A percentile compares a stretch with the other conserved stretches of the same genome.
phyloP scores from a whole-genome alignment of 2,113 vertebrate genomes.

The Phainopepla nitens region DNA sequence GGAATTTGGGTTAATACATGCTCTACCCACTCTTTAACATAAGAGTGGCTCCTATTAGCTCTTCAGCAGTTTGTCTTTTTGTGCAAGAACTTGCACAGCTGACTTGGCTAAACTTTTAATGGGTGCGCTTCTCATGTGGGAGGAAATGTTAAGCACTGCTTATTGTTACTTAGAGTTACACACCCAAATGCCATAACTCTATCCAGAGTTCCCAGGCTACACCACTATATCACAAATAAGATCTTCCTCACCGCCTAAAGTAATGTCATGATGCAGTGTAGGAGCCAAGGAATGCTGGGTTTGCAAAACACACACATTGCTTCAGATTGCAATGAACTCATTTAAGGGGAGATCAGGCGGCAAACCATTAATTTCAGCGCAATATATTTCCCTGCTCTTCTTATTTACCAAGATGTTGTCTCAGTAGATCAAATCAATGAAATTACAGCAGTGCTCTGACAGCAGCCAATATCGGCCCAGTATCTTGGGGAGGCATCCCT shows the following conservation, averaged over 20 bases:
- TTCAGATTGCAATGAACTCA: background rate
- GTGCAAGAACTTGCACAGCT: conserved; percentile 34
- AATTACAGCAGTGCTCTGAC: background rate
- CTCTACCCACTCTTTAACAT: background rate
- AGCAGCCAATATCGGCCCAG: background rate
- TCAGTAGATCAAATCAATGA: background rate
- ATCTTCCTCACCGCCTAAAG: conserved; percentile 12
- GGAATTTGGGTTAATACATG: background rate
- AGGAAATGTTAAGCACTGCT: conserved; percentile 48
- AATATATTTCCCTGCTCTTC: background rate
- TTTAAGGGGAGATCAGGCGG: conserved; percentile 22
- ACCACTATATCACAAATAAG: conserved; percentile 11
- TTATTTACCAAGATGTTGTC: background rate
- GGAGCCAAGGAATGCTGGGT: conserved; percentile 3
- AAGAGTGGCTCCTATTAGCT: background rate
- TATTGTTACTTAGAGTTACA: conserved; percentile 43
- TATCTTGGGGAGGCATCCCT: background rate
- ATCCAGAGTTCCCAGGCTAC: conserved; percentile 35
- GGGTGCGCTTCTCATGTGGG: background rate
- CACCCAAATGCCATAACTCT: conserved; percentile 26
- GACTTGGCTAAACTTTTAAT: conserved; percentile 59
- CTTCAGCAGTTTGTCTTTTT: conserved; percentile 21
- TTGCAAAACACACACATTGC: conserved; percentile 41
- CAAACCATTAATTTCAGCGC: background rate
- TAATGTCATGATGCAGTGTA: conserved; percentile 6